These are phyloP conservation scores for Tetropium fuscum DNA, from an alignment of 2,888 invertebrate species.

Conservation along the genomic window DNA sequence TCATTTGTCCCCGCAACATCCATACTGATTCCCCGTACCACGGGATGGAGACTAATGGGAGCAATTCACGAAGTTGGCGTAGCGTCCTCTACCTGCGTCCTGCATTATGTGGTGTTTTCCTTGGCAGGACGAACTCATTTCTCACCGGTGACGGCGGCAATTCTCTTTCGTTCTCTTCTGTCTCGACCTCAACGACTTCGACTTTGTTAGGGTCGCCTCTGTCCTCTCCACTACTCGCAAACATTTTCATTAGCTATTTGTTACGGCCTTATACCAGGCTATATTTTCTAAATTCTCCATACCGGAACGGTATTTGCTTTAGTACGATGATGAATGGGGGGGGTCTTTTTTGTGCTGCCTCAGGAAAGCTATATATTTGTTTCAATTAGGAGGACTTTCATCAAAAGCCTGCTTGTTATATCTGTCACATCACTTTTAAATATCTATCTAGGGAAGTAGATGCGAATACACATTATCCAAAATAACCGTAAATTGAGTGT, in stretches of 20 bases:
- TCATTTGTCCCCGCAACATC: constrained; percentile 60
- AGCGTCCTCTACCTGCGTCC: constrained; percentile 53
- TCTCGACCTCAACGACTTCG: constrained; percentile 55
- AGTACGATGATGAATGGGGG: constrained; percentile 46
- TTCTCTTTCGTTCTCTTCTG: constrained; percentile 56
- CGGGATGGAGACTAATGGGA: constrained; percentile 64
- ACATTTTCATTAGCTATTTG: constrained; percentile 65
- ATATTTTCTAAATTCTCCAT: constrained; percentile 40
- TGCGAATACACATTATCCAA: too few species aligned
- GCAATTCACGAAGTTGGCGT: constrained; percentile 62
- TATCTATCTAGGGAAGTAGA: too few species aligned
- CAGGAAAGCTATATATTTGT: constrained; percentile 23
- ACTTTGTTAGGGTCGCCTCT: constrained; percentile 57
- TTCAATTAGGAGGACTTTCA: constrained; percentile 27
- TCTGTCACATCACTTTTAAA: too few species aligned
- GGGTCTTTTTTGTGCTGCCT: constrained; percentile 26
- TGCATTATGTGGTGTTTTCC: constrained; percentile 54
- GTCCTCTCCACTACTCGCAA: constrained; percentile 56
- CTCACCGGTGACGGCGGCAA: constrained; percentile 63
- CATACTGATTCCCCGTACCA: constrained; percentile 55
- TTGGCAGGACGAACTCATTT: constrained; percentile 60
- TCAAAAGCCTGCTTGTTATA: constrained; percentile 13
- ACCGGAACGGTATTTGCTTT: constrained; percentile 46
- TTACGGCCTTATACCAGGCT: constrained; percentile 56
- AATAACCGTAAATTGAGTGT: too few species aligned